A percentile compares a stretch with the other conserved stretches of the same genome.
phyloP scores from a whole-genome alignment of 2,797 vertebrate species.

The Varecia variegata region DNA sequence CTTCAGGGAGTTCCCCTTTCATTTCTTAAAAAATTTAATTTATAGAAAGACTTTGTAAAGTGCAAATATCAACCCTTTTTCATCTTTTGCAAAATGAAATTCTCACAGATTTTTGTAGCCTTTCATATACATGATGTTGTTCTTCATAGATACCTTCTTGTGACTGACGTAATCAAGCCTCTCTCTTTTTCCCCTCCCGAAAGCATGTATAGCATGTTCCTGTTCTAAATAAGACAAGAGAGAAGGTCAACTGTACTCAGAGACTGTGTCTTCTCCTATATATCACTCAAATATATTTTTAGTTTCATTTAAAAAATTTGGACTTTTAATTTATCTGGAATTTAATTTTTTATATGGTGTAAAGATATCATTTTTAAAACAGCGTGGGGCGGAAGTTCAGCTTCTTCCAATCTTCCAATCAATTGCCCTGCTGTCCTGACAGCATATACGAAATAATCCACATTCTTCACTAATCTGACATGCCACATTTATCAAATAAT shows the following conservation, averaged over 20 bases:
- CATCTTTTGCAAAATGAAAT: not conserved
- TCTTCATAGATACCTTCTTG: not conserved
- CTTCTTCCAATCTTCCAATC: not conserved
- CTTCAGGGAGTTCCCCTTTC: not conserved
- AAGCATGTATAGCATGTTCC: not conserved
- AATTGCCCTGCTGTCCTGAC: not conserved
- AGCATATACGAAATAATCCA: not conserved
- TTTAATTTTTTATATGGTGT: not conserved
- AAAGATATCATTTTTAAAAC: not conserved
- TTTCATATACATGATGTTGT: not conserved
- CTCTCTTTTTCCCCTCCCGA: not conserved
- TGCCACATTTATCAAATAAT: not conserved
- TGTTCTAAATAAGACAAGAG: not conserved
- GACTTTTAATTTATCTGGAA: not conserved
- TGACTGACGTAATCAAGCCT: not conserved
- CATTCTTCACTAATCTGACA: not conserved
- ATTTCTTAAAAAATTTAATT: not conserved
- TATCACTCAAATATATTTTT: not conserved
- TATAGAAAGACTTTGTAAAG: not conserved
- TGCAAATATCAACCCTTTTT: not conserved
- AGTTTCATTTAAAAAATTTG: constrained; percentile 1
- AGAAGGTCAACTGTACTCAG: not conserved
- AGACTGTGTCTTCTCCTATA: not conserved
- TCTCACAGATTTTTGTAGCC: not conserved
- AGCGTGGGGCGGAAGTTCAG: not conserved